Base-by-base conservation (phyloP, 1,140 invertebrate species). In the Anastrepha obliqua region DNA sequence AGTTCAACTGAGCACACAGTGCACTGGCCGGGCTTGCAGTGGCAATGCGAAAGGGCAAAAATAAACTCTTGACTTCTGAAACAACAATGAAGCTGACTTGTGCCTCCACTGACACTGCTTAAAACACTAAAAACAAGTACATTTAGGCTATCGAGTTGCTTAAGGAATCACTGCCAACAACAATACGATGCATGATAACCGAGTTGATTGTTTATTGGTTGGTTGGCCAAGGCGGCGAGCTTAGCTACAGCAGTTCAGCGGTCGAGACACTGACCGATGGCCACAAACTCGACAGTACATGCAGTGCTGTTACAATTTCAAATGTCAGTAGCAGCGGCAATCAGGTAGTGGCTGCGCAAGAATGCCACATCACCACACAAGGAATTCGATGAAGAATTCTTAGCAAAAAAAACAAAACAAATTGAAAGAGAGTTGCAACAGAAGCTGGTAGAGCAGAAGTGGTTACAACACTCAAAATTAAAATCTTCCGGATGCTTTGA, bases 401-500 rank as follows among this genome's bases (percentile, higher is more conserved):
- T 47, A 55, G 47, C 11, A 29, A 55, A 81, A 81, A 81, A 29
- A 55, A 29, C 29, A 81, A 81, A 2, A 13, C 47, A 81, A 81
- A 81, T 81, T 81, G 55, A 81, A 81, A 81, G 74, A 81, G 74
- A 81, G 47, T 20, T 81, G 74, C 74, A 81, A 74, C 74, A 58
- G 74, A 81, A 81, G 47, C n/a, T 81, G 15, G 47, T 55, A 5
- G 44, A 55, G 47, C 8, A 51, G 47, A 51, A 51, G 74, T 81
- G 15, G 74, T 47, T 42, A 11, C 3, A 81, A 42, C 20, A 55
- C 17, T 17, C 47, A 81, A 70, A 70, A 42, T 81, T 81, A 81
- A 81, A 62, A 55, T 81, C 74, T 81, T 81, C 47, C 39, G n/a
- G 74, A 81, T 55, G 47, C 42, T 81, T 67, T 81, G 47, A 81